Base-by-base conservation (phyloP, 2,888 invertebrate genomes). In the Spodoptera picta region DNA sequence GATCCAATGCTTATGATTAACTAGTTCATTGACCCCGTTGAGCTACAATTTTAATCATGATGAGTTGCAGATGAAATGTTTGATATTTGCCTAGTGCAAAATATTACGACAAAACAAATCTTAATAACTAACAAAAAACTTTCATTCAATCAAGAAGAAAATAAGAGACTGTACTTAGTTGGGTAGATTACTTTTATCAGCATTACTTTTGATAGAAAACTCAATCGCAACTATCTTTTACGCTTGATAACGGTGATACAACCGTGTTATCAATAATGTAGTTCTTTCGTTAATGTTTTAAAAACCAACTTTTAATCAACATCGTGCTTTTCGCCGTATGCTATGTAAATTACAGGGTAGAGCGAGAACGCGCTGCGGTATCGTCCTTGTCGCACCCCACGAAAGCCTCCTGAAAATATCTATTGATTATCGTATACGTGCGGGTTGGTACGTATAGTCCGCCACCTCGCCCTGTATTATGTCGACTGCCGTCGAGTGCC, bases 351-450 rank as follows among this genome's bases (percentile, higher is more conserved):
- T 91, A 92, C 88, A 86, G 79, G 88, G 79, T 62, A 76, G 92
- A 94, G 87, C 76, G 93, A 91, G 93, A 92, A 60, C 75, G 86
- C 83, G 75, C 75, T 87, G 90, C 87, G 68, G 71, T 68, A 77
- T 78, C 84, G 81, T 89, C 89, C 80, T 89, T 81, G 80, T 89
- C 91, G 77, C 90, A 81, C 91, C 85, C 87, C 86, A 88, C 92
- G 92, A 93, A 93, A 93, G 93, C 93, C 93, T 93, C 92, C 93
- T 94, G 94, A 94, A 94, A 94, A 94, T 94, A 94, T 94, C 91
- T 94, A 94, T 94, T 93, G 94, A 94, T 94, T 94, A 94, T 91
- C 89, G 92, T 93, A 93, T 90, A 93, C 87, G 87, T 90, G 83
- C 79, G 79, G 87, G 90, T 90, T 83, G 85, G 91, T 91, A 88